Evolutionary conservation across 1,140 invertebrate genomes (phyloP).

Genomic region (Chlorops oryzae): DNA sequence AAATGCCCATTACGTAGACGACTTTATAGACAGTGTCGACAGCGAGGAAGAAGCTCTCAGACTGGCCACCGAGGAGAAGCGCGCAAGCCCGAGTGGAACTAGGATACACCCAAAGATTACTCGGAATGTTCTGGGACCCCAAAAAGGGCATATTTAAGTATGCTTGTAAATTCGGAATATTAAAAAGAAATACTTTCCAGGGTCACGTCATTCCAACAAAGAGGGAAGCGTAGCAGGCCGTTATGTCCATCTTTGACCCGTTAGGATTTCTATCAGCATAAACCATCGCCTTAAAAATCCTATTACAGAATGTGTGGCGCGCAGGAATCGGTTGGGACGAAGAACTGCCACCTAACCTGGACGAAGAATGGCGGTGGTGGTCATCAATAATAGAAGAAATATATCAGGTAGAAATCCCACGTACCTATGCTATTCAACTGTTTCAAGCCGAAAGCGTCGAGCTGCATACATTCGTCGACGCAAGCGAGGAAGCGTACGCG

Average conservation of each 20-base stretch:
- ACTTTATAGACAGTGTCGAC: too few species aligned
- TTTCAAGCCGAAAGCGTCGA: too few species aligned
- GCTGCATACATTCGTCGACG: too few species aligned
- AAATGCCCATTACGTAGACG: too few species aligned
- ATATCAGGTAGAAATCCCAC: too few species aligned
- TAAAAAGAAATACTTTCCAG: not conserved
- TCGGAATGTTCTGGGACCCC: not conserved
- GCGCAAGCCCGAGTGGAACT: not conserved
- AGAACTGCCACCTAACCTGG: too few species aligned
- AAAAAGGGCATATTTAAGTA: not conserved
- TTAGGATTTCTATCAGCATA: conserved; percentile 26
- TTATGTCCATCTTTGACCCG: conserved; percentile 29
- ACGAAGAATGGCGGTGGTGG: too few species aligned
- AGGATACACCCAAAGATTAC: not conserved
- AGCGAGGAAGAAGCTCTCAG: too few species aligned
- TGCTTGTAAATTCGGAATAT: not conserved
- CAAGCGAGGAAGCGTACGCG: too few species aligned
- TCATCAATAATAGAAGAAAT: too few species aligned
- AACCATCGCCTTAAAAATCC: conserved; percentile 21
- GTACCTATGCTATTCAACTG: too few species aligned
- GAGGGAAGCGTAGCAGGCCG: conserved; percentile 6
- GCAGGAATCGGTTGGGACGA: conserved; percentile 26
- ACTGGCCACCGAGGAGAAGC: conserved; percentile 15
- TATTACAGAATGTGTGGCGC: conserved; percentile 31
- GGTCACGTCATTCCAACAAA: not conserved